These are phyloP conservation scores for Neolamprologus brichardi DNA, from an alignment of 2,113 vertebrate genomes.

Conservation along the genomic window DNA sequence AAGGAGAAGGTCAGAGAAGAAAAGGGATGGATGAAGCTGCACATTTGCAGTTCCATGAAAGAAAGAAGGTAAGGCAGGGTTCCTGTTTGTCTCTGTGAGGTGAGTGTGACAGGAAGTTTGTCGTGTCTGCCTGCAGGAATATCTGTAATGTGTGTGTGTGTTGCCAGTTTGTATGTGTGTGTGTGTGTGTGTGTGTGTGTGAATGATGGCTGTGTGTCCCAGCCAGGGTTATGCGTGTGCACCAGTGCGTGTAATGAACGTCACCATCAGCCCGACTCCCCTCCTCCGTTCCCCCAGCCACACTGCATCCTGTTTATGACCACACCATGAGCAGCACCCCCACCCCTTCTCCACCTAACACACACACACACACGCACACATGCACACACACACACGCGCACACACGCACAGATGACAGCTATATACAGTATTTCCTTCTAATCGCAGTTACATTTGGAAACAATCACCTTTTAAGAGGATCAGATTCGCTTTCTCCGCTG, in stretches of 20 bases:
- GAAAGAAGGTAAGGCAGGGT: background rate
- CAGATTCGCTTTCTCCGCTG: background rate
- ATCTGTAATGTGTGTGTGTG: background rate
- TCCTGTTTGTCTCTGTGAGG: background rate
- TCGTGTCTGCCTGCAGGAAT: background rate
- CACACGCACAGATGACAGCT: background rate
- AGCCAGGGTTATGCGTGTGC: slow-evolving; percentile 45
- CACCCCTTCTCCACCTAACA: background rate
- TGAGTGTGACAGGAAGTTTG: slow-evolving; percentile 2
- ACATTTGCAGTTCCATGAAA: background rate
- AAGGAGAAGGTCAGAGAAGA: background rate
- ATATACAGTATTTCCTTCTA: background rate
- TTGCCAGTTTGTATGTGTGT: background rate
- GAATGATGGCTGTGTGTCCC: slow-evolving; percentile 35
- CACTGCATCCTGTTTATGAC: slow-evolving; percentile 23
- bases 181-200: background rate
- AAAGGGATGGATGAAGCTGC: background rate
- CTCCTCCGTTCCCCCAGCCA: background rate
- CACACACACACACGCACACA: background rate
- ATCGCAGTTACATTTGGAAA: background rate
- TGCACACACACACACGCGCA: background rate
- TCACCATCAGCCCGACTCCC: background rate
- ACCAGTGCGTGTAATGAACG: slow-evolving; percentile 72
- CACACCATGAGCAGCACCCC: background rate
- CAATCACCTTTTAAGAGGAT: slow-evolving; percentile 13